A percentile compares a stretch with the other conserved stretches of the same genome.
phyloP scores from a whole-genome alignment of 2,888 invertebrate species.

The Nebria brevicollis region DNA sequence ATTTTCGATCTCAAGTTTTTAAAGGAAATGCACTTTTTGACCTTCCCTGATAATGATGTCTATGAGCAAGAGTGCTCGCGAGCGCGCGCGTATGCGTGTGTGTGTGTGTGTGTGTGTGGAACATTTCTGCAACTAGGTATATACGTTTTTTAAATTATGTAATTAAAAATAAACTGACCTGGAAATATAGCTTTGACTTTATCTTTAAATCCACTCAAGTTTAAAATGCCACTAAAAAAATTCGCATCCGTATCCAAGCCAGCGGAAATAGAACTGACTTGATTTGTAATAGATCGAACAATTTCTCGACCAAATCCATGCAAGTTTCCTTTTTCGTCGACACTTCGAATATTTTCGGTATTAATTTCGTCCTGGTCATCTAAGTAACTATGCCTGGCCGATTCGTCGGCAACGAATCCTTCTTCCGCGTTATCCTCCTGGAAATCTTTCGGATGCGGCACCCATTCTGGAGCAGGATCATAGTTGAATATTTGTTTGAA shows the following conservation, averaged over 20 bases:
- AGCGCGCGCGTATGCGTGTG: no score
- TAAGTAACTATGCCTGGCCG: not conserved
- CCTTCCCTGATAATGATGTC: no score
- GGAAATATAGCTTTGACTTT: constrained; percentile 69
- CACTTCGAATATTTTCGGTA: constrained; percentile 3
- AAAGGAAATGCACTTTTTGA: no score
- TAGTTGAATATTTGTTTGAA: constrained; percentile 29
- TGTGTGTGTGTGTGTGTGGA: no score
- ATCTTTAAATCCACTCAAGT: constrained; percentile 66
- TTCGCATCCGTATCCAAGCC: constrained; percentile 72
- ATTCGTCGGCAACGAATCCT: constrained; percentile 13
- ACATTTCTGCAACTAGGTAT: no score
- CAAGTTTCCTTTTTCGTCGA: constrained; percentile 42
- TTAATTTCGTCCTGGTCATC: constrained; percentile 8
- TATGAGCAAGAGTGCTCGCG: no score
- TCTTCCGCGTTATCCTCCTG: constrained; percentile 18
- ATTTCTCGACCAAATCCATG: constrained; percentile 43
- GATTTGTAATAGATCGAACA: constrained; percentile 32
- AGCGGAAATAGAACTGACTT: constrained; percentile 60
- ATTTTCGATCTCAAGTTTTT: no score
- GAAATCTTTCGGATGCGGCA: constrained; percentile 30
- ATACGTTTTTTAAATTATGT: not conserved
- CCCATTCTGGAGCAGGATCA: constrained; percentile 38
- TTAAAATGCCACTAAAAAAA: constrained; percentile 65
- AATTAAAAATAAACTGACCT: constrained; percentile 58